These are phyloP conservation scores for Dexiosoma caninum DNA, from an alignment of 2,888 invertebrate genomes.

Conservation along the genomic window DNA sequence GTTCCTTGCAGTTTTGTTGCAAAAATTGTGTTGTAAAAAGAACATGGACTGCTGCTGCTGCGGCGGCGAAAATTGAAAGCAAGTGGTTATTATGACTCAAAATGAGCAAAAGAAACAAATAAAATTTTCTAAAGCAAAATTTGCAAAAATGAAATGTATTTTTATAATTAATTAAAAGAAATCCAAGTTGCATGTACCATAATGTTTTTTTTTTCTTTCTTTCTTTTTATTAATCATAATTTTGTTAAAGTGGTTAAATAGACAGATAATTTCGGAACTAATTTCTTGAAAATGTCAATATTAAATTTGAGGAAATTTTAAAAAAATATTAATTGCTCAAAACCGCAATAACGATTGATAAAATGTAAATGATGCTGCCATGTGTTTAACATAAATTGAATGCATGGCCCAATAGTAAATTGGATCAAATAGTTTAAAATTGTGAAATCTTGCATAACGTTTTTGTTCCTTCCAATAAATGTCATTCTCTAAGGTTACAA, in stretches of 20 bases:
- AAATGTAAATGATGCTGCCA: background rate
- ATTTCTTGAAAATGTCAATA: background rate
- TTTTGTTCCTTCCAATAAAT: too few species aligned
- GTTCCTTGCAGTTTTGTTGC: conserved; percentile 35
- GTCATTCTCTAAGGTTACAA: too few species aligned
- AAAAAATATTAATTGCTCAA: background rate
- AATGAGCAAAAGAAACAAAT: conserved; percentile 32
- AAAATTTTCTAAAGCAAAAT: conserved; percentile 4
- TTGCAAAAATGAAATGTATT: conserved; percentile 8
- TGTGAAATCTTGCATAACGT: too few species aligned
- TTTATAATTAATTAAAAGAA: conserved; percentile 28
- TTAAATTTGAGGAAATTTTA: background rate
- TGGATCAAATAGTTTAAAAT: too few species aligned
- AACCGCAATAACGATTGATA: too few species aligned
- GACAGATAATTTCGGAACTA: background rate
- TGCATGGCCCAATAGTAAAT: too few species aligned
- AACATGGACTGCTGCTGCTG: conserved; percentile 1
- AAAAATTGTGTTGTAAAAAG: conserved; percentile 28
- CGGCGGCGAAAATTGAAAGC: conserved; percentile 32
- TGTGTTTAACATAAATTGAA: too few species aligned
- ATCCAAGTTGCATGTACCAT: conserved; percentile 13
- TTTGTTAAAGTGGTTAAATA: background rate
- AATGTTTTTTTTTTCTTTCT: background rate
- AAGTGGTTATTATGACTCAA: conserved; percentile 63
- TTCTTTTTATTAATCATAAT: conserved; percentile 19